phyloP scores from a whole-genome alignment of 2,888 invertebrate species.

The Exephanes ischioxanthus region DNA sequence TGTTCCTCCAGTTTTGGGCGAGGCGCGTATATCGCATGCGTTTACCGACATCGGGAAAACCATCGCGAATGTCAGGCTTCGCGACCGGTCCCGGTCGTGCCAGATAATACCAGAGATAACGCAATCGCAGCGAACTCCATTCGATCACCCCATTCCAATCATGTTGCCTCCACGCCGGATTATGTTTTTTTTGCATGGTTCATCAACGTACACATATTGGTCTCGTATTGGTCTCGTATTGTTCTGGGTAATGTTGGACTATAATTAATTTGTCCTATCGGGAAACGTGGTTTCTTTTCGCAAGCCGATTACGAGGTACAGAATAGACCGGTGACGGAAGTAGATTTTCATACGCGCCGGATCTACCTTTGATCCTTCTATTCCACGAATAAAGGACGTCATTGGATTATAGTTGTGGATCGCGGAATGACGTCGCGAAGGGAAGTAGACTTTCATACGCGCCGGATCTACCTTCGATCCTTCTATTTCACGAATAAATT shows the following conservation, averaged over 20 bases:
- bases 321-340: not conserved
- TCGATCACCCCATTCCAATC: conserved; percentile 22
- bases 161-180: conserved; percentile 1
- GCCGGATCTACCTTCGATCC: not conserved
- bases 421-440: not conserved
- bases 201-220: conserved; percentile 9
- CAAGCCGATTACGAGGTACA: not conserved
- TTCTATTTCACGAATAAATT: not conserved
- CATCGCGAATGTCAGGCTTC: conserved; percentile 25
- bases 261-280: not conserved
- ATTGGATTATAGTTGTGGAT: not conserved
- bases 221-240: not conserved
- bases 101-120: conserved; percentile 57
- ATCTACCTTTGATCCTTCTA: not conserved
- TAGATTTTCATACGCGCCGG: not conserved
- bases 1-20: not conserved
- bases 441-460: not conserved
- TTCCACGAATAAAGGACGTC: not conserved
- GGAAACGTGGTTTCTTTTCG: not conserved
- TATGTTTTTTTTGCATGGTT: conserved; percentile 13
- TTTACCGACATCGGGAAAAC: not conserved
- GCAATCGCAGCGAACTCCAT: conserved; percentile 34
- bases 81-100: conserved; percentile 40
- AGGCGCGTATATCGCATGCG: not conserved
- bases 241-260: conserved; percentile 5